Base-by-base conservation (phyloP, 2,888 invertebrate species). In the Lysandra coridon region DNA sequence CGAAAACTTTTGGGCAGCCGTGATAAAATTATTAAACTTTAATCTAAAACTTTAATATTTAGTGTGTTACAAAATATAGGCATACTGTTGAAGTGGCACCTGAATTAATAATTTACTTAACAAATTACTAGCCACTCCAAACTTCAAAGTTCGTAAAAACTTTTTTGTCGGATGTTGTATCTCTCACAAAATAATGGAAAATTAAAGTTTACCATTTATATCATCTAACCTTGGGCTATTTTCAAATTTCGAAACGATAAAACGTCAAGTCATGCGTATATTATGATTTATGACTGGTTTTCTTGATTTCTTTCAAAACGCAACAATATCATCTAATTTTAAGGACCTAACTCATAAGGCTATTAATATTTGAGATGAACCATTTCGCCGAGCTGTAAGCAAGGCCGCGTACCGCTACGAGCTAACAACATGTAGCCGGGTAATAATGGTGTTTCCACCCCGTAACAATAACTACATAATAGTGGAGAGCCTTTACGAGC, bases 401-500 rank as follows among this genome's bases (percentile, higher is more conserved):
- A 78, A 79, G 81, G 77, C 78, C 79, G 81, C 79, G 82, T 74
- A 80, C 80, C 85, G 85, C 85, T 84, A 80, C 86, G 85, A 85
- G 86, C 89, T 88, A 90, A 92, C 90, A 92, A 91, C 91, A 86
- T 87, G 89, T 88, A 87, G 49, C 87, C 87, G 88, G 89, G 91
- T 94, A 93, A 94, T 94, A 93, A 93, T 93, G 92, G 94, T 94
- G 93, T 93, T 94, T 93, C 92, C 93, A 94, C 93, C 89, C 92
- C 87, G 93, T 94, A 94, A 94, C 93, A 94, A 93, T 93, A 94
- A 94, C 93, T 93, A 93, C 94, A 92, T 93, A 94, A 94, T 94
- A 94, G 93, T 93, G 87, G 90, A 94, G 93, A 89, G 93, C 91
- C 92, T 94, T 94, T 94, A 94, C 92, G 94, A 94, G 93, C 94